Percentiles rank a stretch among this genome's conserved stretches.
Evolutionary conservation across 53 echinoderm and acorn worm species (phyloP).

Genomic region (Temnopleurus reevesii): DNA sequence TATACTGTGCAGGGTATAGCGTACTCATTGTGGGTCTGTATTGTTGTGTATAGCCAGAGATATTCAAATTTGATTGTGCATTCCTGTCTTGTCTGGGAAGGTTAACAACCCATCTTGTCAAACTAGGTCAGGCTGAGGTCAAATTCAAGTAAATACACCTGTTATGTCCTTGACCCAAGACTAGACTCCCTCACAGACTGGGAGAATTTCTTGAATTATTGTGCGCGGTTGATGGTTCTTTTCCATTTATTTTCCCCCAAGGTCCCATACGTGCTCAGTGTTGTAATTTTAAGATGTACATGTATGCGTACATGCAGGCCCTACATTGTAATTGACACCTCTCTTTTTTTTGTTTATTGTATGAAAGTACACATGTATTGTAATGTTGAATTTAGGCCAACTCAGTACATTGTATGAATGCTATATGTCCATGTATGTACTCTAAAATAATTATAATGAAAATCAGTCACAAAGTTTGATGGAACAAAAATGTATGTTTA

Average conservation of each 20-base stretch:
- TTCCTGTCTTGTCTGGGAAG: not conserved
- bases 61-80: not conserved
- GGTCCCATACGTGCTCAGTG: not conserved
- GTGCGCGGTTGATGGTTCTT: not conserved
- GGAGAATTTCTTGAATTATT: conserved; percentile 12
- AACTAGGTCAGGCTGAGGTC: conserved; percentile 46
- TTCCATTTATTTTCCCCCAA: not conserved
- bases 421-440: too few species aligned
- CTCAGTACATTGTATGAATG: too few species aligned
- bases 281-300: not conserved
- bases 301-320: too few species aligned
- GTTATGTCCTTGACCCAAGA: conserved; percentile 53
- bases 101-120: not conserved
- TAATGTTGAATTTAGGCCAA: too few species aligned
- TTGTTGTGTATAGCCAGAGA: not conserved
- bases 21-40: too few species aligned
- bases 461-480: too few species aligned
- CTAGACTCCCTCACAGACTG: conserved; percentile 21
- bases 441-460: too few species aligned
- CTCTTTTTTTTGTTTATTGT: not conserved
- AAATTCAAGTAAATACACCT: conserved; percentile 50
- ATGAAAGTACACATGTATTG: not conserved
- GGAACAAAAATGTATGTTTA: too few species aligned
- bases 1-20: not conserved
- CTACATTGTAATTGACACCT: too few species aligned